phyloP scores from a whole-genome alignment of 2,797 vertebrate genomes.

The Gobio occitaniae region DNA sequence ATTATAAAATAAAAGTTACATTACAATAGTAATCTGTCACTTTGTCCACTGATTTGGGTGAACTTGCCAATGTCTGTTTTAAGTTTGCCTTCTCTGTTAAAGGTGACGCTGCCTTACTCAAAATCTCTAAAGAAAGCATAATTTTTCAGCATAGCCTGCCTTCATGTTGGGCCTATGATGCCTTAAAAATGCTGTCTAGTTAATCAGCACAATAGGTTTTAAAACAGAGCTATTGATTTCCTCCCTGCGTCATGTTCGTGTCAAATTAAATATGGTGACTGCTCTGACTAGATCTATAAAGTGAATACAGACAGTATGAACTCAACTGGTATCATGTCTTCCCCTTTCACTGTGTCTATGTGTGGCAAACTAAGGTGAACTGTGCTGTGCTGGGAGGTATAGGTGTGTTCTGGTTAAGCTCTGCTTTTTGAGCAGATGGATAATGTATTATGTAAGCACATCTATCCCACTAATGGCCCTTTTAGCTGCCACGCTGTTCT shows the following conservation, averaged over 20 bases:
- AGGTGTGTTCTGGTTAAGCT: constrained; percentile 46
- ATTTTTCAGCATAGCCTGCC: background rate
- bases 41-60: background rate
- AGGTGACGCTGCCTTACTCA: background rate
- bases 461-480: constrained; percentile 78
- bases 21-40: background rate
- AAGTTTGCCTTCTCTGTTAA: background rate
- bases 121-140: background rate
- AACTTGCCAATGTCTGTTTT: background rate
- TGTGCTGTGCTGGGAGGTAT: constrained; percentile 33
- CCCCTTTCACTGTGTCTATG: background rate
- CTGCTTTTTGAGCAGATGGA: constrained; percentile 76
- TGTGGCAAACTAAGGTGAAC: background rate
- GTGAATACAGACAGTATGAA: background rate
- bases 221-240: constrained; percentile 8
- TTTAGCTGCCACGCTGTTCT: constrained; percentile 67
- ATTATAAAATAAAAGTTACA: background rate
- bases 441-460: constrained; percentile 82
- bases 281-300: background rate
- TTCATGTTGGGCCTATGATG: background rate
- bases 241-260: background rate
- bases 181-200: background rate
- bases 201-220: background rate
- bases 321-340: background rate
- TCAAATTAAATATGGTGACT: background rate